These are phyloP conservation scores for Apodemia mormo DNA, from an alignment of 2,888 invertebrate genomes.

Conservation along the genomic window DNA sequence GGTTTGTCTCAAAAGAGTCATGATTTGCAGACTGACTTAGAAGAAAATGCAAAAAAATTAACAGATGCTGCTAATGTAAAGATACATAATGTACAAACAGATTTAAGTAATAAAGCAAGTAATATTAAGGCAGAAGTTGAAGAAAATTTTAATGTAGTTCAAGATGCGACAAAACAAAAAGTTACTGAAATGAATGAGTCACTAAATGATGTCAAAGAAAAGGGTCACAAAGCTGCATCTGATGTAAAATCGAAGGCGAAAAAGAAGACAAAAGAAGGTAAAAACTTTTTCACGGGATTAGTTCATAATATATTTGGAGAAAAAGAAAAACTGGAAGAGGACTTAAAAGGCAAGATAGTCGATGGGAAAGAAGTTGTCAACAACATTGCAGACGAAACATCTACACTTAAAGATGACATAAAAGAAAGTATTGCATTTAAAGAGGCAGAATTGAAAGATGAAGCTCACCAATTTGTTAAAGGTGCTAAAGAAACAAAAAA, in stretches of 20 bases:
- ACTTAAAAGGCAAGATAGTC: conserved; percentile 60
- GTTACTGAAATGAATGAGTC: conserved; percentile 56
- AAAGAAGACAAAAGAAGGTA: conserved; percentile 72
- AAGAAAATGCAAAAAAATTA: conserved; percentile 49
- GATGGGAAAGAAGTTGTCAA: conserved; percentile 66
- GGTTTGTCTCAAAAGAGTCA: conserved; percentile 56
- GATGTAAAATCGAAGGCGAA: conserved; percentile 52
- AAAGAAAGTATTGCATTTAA: conserved; percentile 52
- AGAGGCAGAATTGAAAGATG: conserved; percentile 44
- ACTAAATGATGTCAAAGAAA: conserved; percentile 55
- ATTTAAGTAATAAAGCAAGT: conserved; percentile 51
- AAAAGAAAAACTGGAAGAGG: conserved; percentile 72
- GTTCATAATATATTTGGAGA: conserved; percentile 73
- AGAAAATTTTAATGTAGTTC: conserved; percentile 51
- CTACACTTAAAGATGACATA: conserved; percentile 59
- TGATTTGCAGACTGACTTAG: conserved; percentile 42
- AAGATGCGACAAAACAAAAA: conserved; percentile 54
- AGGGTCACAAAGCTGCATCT: conserved; percentile 50
- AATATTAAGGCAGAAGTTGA: conserved; percentile 54
- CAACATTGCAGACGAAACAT: conserved; percentile 55
- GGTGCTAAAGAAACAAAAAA: conserved; percentile 37
- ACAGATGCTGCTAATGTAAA: conserved; percentile 56
- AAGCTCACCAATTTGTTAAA: conserved; percentile 44
- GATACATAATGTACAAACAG: conserved; percentile 51
- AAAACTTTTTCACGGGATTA: conserved; percentile 69